These are phyloP conservation scores for Leucoraja ocellata DNA, from an alignment of 2,797 vertebrate species.

Conservation along the genomic window DNA sequence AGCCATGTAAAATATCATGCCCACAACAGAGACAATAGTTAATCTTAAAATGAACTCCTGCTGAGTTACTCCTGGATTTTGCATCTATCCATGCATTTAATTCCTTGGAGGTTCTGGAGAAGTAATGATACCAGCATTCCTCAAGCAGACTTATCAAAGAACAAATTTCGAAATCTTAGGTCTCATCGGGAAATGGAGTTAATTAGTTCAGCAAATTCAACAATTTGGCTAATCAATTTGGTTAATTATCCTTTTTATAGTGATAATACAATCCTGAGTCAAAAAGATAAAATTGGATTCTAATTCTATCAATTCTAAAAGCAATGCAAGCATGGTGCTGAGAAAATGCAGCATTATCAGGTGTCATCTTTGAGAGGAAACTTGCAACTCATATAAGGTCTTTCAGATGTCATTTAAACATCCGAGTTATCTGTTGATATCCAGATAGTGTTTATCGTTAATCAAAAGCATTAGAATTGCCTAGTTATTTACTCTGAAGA, in stretches of 20 bases:
- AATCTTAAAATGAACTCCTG: background rate
- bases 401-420: background rate
- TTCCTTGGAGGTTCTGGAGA: background rate
- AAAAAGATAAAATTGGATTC: background rate
- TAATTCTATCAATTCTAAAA: background rate
- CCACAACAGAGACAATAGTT: background rate
- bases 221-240: background rate
- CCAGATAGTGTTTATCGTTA: background rate
- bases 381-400: too few species aligned
- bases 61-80: too few species aligned
- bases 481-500: too few species aligned
- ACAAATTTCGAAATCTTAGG: background rate
- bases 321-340: too few species aligned
- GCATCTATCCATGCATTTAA: background rate
- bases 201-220: background rate
- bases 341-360: too few species aligned
- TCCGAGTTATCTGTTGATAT: background rate
- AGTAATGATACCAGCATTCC: background rate
- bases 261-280: background rate
- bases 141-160: background rate
- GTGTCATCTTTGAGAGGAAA: too few species aligned
- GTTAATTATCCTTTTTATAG: background rate
- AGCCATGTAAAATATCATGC: background rate
- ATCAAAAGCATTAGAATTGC: background rate
- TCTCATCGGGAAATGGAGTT: background rate